phyloP scores from a whole-genome alignment of 2,888 invertebrate species.

The Lithophane leautieri region DNA sequence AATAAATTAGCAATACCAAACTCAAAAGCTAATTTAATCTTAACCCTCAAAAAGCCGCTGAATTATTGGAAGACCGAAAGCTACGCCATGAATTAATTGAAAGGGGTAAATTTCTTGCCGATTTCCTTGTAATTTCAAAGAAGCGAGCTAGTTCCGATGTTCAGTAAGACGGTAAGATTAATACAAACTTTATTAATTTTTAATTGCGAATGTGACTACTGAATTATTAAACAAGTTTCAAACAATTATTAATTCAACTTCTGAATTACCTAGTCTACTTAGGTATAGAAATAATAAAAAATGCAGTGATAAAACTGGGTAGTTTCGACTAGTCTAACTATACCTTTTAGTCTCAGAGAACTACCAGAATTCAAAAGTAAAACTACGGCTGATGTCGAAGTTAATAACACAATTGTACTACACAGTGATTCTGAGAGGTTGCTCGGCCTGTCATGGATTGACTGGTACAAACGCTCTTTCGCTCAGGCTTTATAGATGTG shows the following conservation, averaged over 20 bases:
- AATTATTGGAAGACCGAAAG: conserved; percentile 29
- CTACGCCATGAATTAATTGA: conserved; percentile 41
- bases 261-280: neutral
- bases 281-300: neutral
- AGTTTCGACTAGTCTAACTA: neutral
- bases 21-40: conserved; percentile 21
- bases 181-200: conserved; percentile 29
- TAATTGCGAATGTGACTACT: conserved; percentile 13
- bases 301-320: neutral
- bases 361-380: neutral
- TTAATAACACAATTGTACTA: conserved; percentile 28
- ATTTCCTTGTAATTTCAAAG: conserved; percentile 32
- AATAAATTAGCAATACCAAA: conserved; percentile 12
- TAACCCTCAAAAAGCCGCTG: conserved; percentile 22
- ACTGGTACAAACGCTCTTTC: conserved; percentile 4
- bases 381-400: neutral
- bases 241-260: neutral
- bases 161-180: conserved; percentile 19
- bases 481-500: conserved; percentile 4
- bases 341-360: neutral
- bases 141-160: conserved; percentile 15
- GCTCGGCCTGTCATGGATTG: conserved; percentile 11
- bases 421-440: conserved; percentile 20
- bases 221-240: neutral
- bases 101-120: conserved; percentile 34